A percentile compares a stretch with the other conserved stretches of the same genome.
Conservation (phyloP, 2,888 invertebrate genomes). For the Xanthia icteritia region DNA sequence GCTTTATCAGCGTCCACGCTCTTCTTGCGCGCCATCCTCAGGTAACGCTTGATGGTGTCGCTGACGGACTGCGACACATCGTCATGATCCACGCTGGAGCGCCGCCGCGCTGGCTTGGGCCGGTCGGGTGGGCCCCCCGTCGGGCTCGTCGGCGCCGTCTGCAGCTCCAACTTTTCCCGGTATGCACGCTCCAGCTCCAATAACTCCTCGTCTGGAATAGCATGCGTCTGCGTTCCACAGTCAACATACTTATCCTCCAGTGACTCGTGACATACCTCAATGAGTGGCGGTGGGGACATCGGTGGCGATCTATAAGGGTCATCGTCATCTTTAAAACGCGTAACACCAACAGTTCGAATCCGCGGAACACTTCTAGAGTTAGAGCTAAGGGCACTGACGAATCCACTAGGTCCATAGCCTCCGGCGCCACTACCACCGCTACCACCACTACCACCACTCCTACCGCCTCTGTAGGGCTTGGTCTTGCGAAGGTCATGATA, state of each 20-base stretch:
- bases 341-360: constrained; percentile 74
- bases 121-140: constrained; percentile 84
- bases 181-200: constrained; percentile 87
- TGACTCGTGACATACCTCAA: constrained; percentile 92
- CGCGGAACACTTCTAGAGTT: constrained; percentile 75
- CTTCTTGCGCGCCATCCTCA: constrained; percentile 96
- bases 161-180: constrained; percentile 84
- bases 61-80: constrained; percentile 96
- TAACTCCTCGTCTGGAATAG: constrained; percentile 90
- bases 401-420: constrained; percentile 76
- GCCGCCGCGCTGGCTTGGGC: constrained; percentile 88
- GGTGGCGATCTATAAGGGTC: constrained; percentile 83
- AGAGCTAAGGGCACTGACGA: constrained; percentile 84
- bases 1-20: constrained; percentile 95
- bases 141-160: constrained; percentile 83
- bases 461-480: constrained; percentile 87
- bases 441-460: constrained; percentile 79
- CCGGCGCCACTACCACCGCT: constrained; percentile 86
- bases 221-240: constrained; percentile 91
- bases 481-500: constrained; percentile 93
- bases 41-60: constrained; percentile 96
- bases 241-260: constrained; percentile 89
- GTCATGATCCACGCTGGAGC: constrained; percentile 95
- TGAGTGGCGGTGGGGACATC: constrained; percentile 92
- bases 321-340: constrained; percentile 76